A percentile compares a stretch with the other conserved stretches of the same genome.
phyloP scores from a whole-genome alignment of 1,140 invertebrate species.

The Drosophila chauvacae region DNA sequence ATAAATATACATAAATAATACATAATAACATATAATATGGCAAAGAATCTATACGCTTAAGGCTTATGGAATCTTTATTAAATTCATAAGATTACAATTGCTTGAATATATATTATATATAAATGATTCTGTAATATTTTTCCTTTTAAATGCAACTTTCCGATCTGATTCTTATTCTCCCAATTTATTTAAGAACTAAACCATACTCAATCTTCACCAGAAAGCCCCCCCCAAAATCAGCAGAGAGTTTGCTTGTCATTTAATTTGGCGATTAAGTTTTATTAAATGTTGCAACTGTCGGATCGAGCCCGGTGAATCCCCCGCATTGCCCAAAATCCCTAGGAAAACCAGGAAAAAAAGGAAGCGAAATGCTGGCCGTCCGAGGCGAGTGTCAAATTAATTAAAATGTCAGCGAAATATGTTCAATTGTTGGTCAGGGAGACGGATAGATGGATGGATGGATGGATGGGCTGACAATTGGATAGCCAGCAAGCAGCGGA shows the following conservation, averaged over 20 bases:
- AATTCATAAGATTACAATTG: background rate
- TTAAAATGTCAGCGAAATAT: conserved; percentile 84
- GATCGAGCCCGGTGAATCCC: conserved; percentile 40
- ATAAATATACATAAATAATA: too few species aligned
- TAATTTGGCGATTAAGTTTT: conserved; percentile 66
- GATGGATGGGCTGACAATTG: conserved; percentile 34
- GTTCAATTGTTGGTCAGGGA: conserved; percentile 74
- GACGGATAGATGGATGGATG: conserved; percentile 59
- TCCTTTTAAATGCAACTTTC: background rate
- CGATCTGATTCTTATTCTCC: accelerated
- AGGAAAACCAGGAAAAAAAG: conserved; percentile 9
- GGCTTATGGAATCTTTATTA: background rate
- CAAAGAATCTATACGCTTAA: too few species aligned
- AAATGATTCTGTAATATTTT: background rate
- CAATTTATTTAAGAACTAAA: background rate
- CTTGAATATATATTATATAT: background rate
- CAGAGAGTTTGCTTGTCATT: conserved; percentile 21
- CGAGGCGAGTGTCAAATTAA: conserved; percentile 79
- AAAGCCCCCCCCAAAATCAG: background rate
- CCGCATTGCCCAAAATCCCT: conserved; percentile 25
- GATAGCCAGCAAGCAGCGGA: background rate
- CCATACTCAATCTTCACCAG: background rate
- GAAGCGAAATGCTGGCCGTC: conserved; percentile 16
- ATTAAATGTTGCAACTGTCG: conserved; percentile 62
- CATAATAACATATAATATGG: too few species aligned